These are phyloP conservation scores for Nestor notabilis DNA, from an alignment of 2,113 vertebrate species.

Conservation along the genomic window DNA sequence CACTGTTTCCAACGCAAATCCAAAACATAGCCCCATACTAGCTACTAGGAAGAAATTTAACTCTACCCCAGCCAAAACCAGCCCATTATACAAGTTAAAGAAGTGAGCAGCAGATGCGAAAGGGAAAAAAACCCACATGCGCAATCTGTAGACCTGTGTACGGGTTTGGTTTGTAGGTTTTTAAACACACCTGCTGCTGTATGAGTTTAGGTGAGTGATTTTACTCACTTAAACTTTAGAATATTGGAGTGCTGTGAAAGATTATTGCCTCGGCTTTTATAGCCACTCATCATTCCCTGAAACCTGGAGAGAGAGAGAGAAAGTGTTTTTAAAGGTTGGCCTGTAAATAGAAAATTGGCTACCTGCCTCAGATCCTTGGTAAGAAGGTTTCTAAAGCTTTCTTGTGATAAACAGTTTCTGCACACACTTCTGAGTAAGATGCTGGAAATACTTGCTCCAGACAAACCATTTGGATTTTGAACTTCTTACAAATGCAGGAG, in stretches of 20 bases:
- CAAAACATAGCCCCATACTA: not conserved
- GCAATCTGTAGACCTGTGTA: not conserved
- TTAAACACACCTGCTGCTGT: not conserved
- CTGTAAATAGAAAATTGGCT: not conserved
- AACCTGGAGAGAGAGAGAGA: not conserved
- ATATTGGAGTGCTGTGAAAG: not conserved
- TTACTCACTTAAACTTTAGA: not conserved
- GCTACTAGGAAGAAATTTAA: not conserved
- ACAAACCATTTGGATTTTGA: not conserved
- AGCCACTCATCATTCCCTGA: not conserved
- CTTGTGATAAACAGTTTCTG: not conserved
- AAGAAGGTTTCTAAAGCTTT: not conserved
- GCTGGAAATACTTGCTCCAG: not conserved
- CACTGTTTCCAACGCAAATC: not conserved
- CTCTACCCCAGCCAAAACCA: not conserved
- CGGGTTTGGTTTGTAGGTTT: not conserved
- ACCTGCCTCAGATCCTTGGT: not conserved
- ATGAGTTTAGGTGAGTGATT: not conserved
- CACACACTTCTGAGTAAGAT: not conserved
- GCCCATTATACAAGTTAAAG: not conserved
- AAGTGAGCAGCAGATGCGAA: not conserved
- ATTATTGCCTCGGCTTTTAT: not conserved
- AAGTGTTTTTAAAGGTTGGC: not conserved
- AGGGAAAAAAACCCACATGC: not conserved
- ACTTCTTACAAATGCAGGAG: not conserved